Percentiles rank a stretch among this genome's conserved stretches.
These are phyloP conservation scores for Nebria salina DNA, from an alignment of 2,888 invertebrate species.

Conservation along the genomic window DNA sequence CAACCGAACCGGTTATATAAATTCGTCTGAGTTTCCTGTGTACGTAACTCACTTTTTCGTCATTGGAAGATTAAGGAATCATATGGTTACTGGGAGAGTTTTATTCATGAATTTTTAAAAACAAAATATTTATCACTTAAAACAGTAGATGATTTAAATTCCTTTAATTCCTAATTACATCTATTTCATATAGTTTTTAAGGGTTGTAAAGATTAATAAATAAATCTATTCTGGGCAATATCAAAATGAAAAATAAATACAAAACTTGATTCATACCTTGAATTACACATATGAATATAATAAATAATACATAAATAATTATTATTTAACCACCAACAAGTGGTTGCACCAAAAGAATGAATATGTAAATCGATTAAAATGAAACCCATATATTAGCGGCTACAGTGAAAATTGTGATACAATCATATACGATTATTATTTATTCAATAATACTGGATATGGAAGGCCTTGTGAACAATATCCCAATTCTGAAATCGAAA, in stretches of 20 bases:
- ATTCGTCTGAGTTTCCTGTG: slow-evolving; percentile 32
- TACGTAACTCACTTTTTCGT: background rate
- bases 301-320: background rate
- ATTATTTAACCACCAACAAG: no score
- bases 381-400: background rate
- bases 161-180: no score
- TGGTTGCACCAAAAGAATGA: no score
- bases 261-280: background rate
- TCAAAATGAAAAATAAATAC: no score
- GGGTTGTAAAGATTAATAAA: no score
- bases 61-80: background rate
- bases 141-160: no score
- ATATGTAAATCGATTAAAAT: no score
- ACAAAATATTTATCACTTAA: no score
- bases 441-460: slow-evolving; percentile 25
- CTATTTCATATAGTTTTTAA: no score
- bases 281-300: background rate
- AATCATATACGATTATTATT: background rate
- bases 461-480: slow-evolving; percentile 31
- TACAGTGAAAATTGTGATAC: no score
- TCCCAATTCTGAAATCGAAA: slow-evolving; percentile 37
- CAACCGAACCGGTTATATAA: slow-evolving; percentile 38
- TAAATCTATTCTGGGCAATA: no score
- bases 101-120: slow-evolving; percentile 7
- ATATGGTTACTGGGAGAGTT: background rate